phyloP scores from a whole-genome alignment of 2,113 vertebrate genomes.

The Rhineura floridana region DNA sequence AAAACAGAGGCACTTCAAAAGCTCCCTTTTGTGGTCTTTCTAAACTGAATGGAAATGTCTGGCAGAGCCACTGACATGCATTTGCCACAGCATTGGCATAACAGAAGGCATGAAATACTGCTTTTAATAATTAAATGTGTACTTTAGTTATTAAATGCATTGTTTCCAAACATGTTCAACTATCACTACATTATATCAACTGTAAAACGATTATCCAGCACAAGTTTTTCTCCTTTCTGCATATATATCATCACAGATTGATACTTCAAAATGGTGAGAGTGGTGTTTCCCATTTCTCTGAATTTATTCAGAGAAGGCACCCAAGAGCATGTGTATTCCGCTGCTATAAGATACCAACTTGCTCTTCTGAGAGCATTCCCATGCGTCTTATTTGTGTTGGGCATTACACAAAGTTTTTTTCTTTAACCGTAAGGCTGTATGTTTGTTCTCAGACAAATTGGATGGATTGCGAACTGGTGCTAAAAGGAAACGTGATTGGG shows the following conservation, averaged over 20 bases:
- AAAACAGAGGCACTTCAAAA: slow-evolving; percentile 57
- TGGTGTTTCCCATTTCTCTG: slow-evolving; percentile 54
- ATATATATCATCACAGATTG: slow-evolving; percentile 31
- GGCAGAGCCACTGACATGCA: slow-evolving; percentile 39
- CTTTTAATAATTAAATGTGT: slow-evolving; percentile 45
- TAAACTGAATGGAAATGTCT: slow-evolving; percentile 36
- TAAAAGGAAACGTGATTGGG: slow-evolving; percentile 93
- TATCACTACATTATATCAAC: slow-evolving; percentile 36
- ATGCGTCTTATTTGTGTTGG: slow-evolving; percentile 66
- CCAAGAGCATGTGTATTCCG: slow-evolving; percentile 56
- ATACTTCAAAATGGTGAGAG: slow-evolving; percentile 55
- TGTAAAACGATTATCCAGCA: slow-evolving; percentile 7
- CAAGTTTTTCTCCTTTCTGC: slow-evolving; percentile 45
- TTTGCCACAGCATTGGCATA: slow-evolving; percentile 44
- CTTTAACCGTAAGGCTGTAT: slow-evolving; percentile 76
- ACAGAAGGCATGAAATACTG: slow-evolving; percentile 37
- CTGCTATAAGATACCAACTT: slow-evolving; percentile 48
- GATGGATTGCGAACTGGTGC: slow-evolving; percentile 90
- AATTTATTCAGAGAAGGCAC: slow-evolving; percentile 59
- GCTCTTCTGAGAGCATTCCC: slow-evolving; percentile 53
- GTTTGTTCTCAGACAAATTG: slow-evolving; percentile 92
- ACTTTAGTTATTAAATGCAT: slow-evolving; percentile 33
- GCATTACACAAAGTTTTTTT: slow-evolving; percentile 35
- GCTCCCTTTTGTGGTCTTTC: slow-evolving; percentile 29
- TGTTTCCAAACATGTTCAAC: slow-evolving; percentile 32